Evolutionary conservation across 2,888 invertebrate species (phyloP), one percentile per base, ranked within the genome.

Genomic region (Diabrotica balteata): DNA sequence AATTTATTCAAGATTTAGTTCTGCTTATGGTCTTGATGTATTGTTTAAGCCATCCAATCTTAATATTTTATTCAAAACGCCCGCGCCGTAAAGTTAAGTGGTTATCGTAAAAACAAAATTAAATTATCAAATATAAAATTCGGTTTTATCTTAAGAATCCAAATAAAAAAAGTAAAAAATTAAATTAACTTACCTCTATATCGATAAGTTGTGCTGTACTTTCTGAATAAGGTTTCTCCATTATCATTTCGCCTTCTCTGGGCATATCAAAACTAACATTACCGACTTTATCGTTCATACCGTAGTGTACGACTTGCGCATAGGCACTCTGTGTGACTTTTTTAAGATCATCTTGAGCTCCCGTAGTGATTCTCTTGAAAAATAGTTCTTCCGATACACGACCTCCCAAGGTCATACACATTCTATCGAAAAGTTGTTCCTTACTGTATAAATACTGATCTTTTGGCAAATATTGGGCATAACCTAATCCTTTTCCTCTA

Each of bases 331-430:
- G 94, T 0, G 99, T 99, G 71, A 99, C 94, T 86, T 99, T 99
- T 83, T 96, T 94, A 59, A 99, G 87, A 86, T 99, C 99, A 81
- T 99, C 98, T 81, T 98, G 98, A 0, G 99, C 99, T 0, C 99
- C 99, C 0, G 99, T 99, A 3, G 99, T 99, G 73, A 99, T 97
- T 78, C 93, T 89, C 1, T 90, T 89, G 81, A 99, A 99, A 86
- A 99, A 99, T 73, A 99, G 88, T 85, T 98, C 95, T 84, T 99
- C 99, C 0, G 98, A 93, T 0, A 96, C 98, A 75, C 99, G 88
- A 0, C 98, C 99, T n/a, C 98, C 98, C 2, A 99, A 87, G 0
- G 97, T 96, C 97, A 99, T 98, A 84, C 98, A 99, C 98, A 99
- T 99, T 78, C 97, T 88, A 81, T 98, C 98, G 75, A 97, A 93